Evolutionary conservation across 2,797 vertebrate genomes (phyloP), one percentile per base, ranked within the genome.

Genomic region (Chelon auratus): DNA sequence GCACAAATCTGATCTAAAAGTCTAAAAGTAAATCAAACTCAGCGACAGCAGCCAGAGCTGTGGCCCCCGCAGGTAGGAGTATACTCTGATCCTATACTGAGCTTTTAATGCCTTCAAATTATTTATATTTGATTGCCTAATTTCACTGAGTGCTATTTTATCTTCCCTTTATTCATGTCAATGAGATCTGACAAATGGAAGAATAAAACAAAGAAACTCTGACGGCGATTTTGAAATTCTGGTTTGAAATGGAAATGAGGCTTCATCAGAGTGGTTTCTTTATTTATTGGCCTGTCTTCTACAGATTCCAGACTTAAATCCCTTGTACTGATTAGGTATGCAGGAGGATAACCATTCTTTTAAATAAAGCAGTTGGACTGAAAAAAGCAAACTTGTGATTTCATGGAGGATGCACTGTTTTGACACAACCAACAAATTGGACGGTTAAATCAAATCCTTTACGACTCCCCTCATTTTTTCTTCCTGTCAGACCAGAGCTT

Each of bases 31-130:
- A 73, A 86, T 68, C 68, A 64, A 82, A 55, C 26, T 51, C 24
- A 26, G 24, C 24, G 77, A 60, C 53, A 79, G 66, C 72, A 53
- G 43, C 60, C 4, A 51, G 73, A 75, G 18, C 57, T 45, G 66
- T 30, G 22, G 33, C 42, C 75, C 75, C 63, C 22, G 82, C 68
- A 72, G 69, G 66, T 76, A 64, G 36, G 42, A 12, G 26, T 30
- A 6, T 69, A 54, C 58, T 80, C 64, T 68, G 45, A 79, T 78
- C 53, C 43, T 40, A 33, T 39, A 50, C 70, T 53, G 65, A 62
- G 79, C 56, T 72, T 64, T 68, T 82, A 81, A 82, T 45, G 39
- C 67, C 82, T 71, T 82, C 62, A 75, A 63, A 82, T 80, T 48
- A 63, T 72, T 80, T 60, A 65, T 65, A 55, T 72, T 69, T 36